Evolutionary conservation across 1,140 invertebrate genomes (phyloP).

Genomic region (Oscheius sp.): DNA sequence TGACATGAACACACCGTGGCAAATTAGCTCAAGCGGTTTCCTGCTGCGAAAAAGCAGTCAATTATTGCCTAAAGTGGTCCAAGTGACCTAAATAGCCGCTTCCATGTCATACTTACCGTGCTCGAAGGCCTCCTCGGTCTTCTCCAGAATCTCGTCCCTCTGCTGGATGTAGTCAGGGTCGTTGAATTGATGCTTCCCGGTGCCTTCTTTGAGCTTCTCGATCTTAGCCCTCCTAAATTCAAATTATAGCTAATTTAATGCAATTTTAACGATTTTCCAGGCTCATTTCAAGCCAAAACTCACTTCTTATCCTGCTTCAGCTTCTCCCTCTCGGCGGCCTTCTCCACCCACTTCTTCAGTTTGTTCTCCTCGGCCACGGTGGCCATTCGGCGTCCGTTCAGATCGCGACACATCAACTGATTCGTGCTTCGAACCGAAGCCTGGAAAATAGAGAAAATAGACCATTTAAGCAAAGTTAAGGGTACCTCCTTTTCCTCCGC

Average conservation of each 20-base stretch:
- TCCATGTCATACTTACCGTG: conserved; percentile 26
- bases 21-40: too few relatives aligned
- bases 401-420: conserved; percentile 88
- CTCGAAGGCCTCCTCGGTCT: conserved; percentile 44
- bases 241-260: not conserved
- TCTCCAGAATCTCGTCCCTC: conserved; percentile 40
- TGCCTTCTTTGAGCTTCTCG: conserved; percentile 32
- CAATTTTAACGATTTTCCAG: too few relatives aligned
- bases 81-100: too few relatives aligned
- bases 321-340: conserved; percentile 36
- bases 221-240: conserved; percentile 32
- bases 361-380: conserved; percentile 94
- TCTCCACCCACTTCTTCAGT: conserved; percentile 37
- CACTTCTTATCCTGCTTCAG: conserved; percentile 17
- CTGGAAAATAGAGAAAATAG: conserved; percentile 46
- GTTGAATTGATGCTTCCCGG: conserved; percentile 38
- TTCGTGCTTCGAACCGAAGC: conserved; percentile 96
- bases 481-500: conserved; percentile 58
- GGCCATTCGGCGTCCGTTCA: conserved; percentile 83
- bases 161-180: conserved; percentile 34
- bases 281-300: too few relatives aligned
- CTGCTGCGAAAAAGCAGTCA: too few relatives aligned
- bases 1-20: too few relatives aligned
- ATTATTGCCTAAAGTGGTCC: too few relatives aligned
- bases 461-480: conserved; percentile 3